Conservation (phyloP, 2,888 invertebrate genomes). For the Eilema sororculum region DNA sequence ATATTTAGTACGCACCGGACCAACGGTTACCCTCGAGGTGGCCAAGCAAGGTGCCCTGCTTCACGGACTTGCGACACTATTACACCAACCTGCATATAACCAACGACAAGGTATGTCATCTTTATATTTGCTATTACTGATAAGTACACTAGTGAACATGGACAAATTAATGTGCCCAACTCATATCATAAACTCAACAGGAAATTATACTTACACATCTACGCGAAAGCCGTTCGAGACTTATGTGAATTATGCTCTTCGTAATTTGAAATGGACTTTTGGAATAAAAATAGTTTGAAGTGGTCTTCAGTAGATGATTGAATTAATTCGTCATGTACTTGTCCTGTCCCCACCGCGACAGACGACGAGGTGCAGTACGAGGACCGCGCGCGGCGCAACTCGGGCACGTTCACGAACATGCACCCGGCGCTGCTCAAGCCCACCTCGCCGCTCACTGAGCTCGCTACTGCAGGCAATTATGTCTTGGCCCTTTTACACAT, state of each 20-base stretch:
- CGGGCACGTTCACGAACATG: constrained; percentile 80
- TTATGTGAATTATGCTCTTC: too few species aligned
- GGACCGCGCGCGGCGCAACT: constrained; percentile 76
- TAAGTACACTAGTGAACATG: too few species aligned
- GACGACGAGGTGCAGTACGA: constrained; percentile 72
- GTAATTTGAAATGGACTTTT: too few species aligned
- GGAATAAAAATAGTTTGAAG: too few species aligned
- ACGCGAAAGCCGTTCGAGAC: too few species aligned
- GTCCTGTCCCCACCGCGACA: constrained; percentile 21
- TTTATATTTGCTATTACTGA: background rate
- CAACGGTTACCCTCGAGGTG: constrained; percentile 97
- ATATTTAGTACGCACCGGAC: constrained; percentile 97
- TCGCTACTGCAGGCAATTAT: constrained; percentile 81
- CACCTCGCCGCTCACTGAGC: constrained; percentile 78
- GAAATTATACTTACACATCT: too few species aligned
- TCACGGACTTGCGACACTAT: constrained; percentile 97
- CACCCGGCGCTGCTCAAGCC: constrained; percentile 78
- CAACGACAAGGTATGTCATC: constrained; percentile 72
- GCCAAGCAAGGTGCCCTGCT: constrained; percentile 99
- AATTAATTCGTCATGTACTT: background rate
- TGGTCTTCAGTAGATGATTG: too few species aligned
- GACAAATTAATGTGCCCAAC: too few species aligned
- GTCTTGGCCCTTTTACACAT: constrained; percentile 31
- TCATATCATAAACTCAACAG: too few species aligned
- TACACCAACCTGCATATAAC: constrained; percentile 92